phyloP scores from a whole-genome alignment of 2,113 vertebrate genomes.

The Neogobius melanostomus region DNA sequence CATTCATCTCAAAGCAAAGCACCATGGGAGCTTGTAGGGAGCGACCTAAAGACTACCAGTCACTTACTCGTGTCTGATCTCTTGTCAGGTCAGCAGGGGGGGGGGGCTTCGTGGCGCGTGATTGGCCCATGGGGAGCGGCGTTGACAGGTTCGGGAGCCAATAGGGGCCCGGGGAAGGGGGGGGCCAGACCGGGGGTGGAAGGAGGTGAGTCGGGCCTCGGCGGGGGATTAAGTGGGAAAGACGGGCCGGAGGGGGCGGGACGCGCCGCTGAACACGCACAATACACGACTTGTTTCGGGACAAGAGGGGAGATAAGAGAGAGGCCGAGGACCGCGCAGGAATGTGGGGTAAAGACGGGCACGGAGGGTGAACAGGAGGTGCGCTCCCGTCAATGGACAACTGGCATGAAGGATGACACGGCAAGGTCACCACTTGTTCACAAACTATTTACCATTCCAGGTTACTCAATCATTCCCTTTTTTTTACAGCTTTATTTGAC shows the following conservation, averaged over 20 bases:
- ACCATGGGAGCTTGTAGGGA: conserved; percentile 53
- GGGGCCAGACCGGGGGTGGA: conserved; percentile 11
- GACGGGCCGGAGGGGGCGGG: conserved; percentile 66
- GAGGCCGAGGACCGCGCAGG: conserved; percentile 55
- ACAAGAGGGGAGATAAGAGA: conserved; percentile 61
- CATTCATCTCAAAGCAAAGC: conserved; percentile 61
- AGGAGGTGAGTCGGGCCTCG: conserved; percentile 64
- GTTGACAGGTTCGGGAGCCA: conserved; percentile 43
- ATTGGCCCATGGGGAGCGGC: conserved; percentile 40
- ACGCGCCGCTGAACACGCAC: conserved; percentile 71
- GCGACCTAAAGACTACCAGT: conserved; percentile 33
- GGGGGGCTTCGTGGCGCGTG: neutral
- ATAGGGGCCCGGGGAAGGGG: conserved; percentile 13
- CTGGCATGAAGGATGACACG: neutral
- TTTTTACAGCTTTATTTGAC: too few relatives aligned
- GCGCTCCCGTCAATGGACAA: conserved; percentile 34
- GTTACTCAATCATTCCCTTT: too few relatives aligned
- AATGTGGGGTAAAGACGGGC: conserved; percentile 38
- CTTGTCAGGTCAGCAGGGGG: conserved; percentile 45
- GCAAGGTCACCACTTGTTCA: too few relatives aligned
- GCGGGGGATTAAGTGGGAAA: conserved; percentile 72
- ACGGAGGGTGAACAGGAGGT: conserved; percentile 49
- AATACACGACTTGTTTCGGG: conserved; percentile 69
- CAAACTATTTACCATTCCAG: too few relatives aligned
- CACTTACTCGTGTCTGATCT: conserved; percentile 59